phyloP scores from a whole-genome alignment of 2,113 vertebrate species.

The Paracanthobrama guichenoti region DNA sequence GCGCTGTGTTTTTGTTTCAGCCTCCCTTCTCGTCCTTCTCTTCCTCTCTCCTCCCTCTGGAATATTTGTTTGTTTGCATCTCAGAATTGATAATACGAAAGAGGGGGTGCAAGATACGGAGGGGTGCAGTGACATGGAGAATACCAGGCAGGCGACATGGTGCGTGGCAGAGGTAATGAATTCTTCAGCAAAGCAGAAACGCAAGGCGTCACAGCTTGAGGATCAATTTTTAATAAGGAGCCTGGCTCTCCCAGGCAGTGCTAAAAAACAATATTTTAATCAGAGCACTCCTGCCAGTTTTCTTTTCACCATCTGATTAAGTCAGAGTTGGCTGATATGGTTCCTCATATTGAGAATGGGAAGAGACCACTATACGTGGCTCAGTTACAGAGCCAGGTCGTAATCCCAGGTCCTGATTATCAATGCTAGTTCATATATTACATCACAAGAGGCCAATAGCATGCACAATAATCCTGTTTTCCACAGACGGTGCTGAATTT shows the following conservation, averaged over 20 bases:
- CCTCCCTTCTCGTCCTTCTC: slow-evolving; percentile 35
- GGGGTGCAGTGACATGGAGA: slow-evolving; percentile 36
- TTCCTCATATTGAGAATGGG: neutral
- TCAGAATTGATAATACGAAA: slow-evolving; percentile 66
- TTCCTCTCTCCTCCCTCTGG: slow-evolving; percentile 56
- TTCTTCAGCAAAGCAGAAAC: slow-evolving; percentile 73
- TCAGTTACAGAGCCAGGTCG: neutral
- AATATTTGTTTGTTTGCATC: slow-evolving; percentile 74
- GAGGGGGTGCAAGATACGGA: neutral
- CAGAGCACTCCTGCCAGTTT: slow-evolving; percentile 66
- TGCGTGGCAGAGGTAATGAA: slow-evolving; percentile 74
- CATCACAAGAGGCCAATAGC: neutral
- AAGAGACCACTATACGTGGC: neutral
- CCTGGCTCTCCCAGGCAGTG: slow-evolving; percentile 69
- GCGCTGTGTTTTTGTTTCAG: slow-evolving; percentile 13
- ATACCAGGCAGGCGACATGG: slow-evolving; percentile 55
- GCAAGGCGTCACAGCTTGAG: slow-evolving; percentile 73
- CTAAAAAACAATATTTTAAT: slow-evolving; percentile 74
- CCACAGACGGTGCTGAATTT: neutral
- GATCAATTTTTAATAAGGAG: slow-evolving; percentile 82
- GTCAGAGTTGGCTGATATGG: slow-evolving; percentile 37
- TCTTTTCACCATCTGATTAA: slow-evolving; percentile 51
- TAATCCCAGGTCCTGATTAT: slow-evolving; percentile 1
- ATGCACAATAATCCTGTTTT: slow-evolving; percentile 33
- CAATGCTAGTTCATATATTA: neutral